Percentiles rank a stretch among this genome's conserved stretches.
Conservation (phyloP, 2,888 invertebrate species). For the Stenurella melanura region DNA sequence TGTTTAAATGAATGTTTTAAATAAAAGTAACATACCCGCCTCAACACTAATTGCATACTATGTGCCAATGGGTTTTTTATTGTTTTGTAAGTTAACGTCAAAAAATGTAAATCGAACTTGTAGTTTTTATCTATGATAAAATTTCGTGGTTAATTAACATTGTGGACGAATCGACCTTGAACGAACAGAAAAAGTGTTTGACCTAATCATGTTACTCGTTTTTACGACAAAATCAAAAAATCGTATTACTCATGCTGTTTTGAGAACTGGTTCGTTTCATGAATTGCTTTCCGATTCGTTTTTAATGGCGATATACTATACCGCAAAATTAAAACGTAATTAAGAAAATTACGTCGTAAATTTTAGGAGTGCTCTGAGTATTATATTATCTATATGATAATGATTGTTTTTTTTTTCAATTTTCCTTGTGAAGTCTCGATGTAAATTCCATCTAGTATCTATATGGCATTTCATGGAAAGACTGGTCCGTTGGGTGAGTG, state of each 20-base stretch:
- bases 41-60: neutral
- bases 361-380: too few relatives aligned
- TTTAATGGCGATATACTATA: too few relatives aligned
- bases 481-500: too few relatives aligned
- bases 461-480: too few relatives aligned
- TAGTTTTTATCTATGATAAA: neutral
- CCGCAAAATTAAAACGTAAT: too few relatives aligned
- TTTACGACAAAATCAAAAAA: neutral
- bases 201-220: neutral
- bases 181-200: neutral
- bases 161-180: neutral
- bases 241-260: neutral
- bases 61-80: neutral
- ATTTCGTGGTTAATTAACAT: neutral
- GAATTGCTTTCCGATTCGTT: neutral
- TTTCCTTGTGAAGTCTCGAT: too few relatives aligned
- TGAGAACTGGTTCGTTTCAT: neutral
- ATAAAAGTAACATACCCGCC: neutral
- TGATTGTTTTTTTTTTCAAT: too few relatives aligned
- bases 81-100: neutral
- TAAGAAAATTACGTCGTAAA: too few relatives aligned
- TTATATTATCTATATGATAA: too few relatives aligned
- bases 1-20: neutral
- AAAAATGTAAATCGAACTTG: neutral
- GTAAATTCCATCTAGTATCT: too few relatives aligned